Evolutionary conservation across 2,797 vertebrate species (phyloP).

Genomic region (Bryconaethiops microstoma): DNA sequence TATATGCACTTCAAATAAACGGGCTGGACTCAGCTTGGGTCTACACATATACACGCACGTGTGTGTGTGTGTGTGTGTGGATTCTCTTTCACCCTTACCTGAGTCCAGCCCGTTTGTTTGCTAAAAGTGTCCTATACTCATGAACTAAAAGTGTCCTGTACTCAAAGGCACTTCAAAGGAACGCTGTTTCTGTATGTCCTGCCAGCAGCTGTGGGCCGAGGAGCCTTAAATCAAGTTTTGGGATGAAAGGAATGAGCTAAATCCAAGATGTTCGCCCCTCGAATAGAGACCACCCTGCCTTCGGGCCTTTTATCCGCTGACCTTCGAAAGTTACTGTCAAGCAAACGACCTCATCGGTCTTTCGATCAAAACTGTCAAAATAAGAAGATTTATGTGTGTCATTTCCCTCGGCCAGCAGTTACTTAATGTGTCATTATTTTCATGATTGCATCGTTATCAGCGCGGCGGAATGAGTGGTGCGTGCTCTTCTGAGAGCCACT

Average conservation of each 20-base stretch:
- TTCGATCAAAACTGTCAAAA: constrained; percentile 35
- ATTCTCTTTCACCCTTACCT: not conserved
- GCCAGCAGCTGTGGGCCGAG: constrained; percentile 16
- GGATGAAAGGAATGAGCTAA: constrained; percentile 3
- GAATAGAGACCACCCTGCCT: not conserved
- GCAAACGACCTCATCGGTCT: constrained; percentile 43
- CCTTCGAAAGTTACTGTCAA: constrained; percentile 40
- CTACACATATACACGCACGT: too few relatives aligned
- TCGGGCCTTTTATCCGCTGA: constrained; percentile 22
- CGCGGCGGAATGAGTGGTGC: not conserved
- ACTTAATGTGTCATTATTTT: constrained; percentile 34
- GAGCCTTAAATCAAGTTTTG: constrained; percentile 31
- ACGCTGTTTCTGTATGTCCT: not conserved
- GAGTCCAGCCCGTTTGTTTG: not conserved
- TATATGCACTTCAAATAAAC: too few relatives aligned
- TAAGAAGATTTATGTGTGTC: constrained; percentile 26
- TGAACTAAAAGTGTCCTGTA: constrained; percentile 19
- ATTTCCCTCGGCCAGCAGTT: constrained; percentile 19
- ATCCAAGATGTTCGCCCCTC: constrained; percentile 4
- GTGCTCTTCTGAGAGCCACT: not conserved
- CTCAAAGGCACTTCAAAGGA: constrained; percentile 22
- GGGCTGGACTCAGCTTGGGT: too few relatives aligned
- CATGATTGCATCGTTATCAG: constrained; percentile 27
- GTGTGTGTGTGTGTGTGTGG: too few relatives aligned
- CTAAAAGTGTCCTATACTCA: not conserved